These are phyloP conservation scores for Halictus quadricinctus DNA, from an alignment of 2,888 invertebrate species.

Conservation along the genomic window DNA sequence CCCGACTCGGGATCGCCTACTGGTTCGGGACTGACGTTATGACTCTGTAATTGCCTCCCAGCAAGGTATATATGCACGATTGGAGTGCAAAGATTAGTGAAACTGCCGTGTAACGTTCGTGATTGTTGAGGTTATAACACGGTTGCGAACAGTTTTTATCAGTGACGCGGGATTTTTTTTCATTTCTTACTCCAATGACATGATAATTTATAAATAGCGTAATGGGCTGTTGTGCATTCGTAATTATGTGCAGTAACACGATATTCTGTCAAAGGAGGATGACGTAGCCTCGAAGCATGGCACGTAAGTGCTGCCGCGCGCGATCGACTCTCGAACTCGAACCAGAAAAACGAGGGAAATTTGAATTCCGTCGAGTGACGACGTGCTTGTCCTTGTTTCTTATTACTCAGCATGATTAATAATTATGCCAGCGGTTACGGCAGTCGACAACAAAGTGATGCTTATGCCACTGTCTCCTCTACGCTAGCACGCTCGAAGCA, in stretches of 20 bases:
- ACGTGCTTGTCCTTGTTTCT: conserved; percentile 46
- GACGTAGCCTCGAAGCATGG: conserved; percentile 69
- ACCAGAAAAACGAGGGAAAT: conserved; percentile 56
- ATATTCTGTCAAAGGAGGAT: conserved; percentile 69
- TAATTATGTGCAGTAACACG: conserved; percentile 48
- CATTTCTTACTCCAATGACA: conserved; percentile 17
- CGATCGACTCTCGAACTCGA: conserved; percentile 44
- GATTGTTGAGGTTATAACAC: conserved; percentile 60
- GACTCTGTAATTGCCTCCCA: background rate
- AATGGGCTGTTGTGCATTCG: conserved; percentile 45
- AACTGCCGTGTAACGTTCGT: conserved; percentile 42
- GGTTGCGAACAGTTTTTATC: conserved; percentile 28
- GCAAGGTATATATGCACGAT: background rate
- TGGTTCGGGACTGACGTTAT: background rate
- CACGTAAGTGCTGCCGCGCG: conserved; percentile 64
- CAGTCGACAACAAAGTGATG: background rate
- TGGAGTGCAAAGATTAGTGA: conserved; percentile 39
- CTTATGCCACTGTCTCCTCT: background rate
- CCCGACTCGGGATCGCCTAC: conserved; percentile 5
- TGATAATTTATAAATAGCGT: conserved; percentile 55
- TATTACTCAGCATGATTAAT: conserved; percentile 61
- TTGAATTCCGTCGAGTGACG: conserved; percentile 24
- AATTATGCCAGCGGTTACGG: conserved; percentile 28
- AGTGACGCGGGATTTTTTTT: background rate
- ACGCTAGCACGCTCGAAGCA: no score